Evolutionary conservation across 30 jellyfish, hydroid and myxozoan species (phyloP), one percentile per base, ranked within the genome.

Genomic region (Chironex yamaguchii): DNA sequence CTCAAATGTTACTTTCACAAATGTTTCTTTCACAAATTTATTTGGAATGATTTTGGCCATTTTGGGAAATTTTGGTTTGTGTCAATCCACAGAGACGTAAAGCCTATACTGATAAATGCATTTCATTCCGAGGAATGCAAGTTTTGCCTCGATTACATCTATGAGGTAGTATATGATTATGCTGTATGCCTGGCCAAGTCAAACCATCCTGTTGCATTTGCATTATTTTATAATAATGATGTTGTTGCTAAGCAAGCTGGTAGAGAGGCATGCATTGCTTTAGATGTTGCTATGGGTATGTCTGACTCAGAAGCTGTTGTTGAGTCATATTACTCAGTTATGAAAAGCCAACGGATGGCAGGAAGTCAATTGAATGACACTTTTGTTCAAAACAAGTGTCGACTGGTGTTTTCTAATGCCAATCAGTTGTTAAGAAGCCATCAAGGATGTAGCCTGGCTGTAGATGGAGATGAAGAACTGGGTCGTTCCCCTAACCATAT

Each of bases 271-370:
- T 34, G 73, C 51, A 72, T 72, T 9, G 72, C 74, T 29, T 21
- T 72, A 0, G 86, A 72, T 72, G 42, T 72, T 49, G 72, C 86
- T 24, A 51, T 72, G 51, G 73, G 31, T 29, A 72, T 9, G 73
- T 27, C 73, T 48, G 86, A 73, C 31, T 48, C 86, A 1, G 86
- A 72, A 72, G 86, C 86, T 14, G 86, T 72, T 24, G 73, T 72
- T 1, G 86, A 72, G 50, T 34, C 74, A 20, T 72, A 34, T 51
- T 72, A 72, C 73, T 36, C 72, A 28, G 72, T 17, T 52, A 72
- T 36, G 73, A 9, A 29, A n/a, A 9, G 22, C 36, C 86, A 49
- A 3, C 22, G 52, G 0, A 72, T 72, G 86, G 9, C 86, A 36
- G 75, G 72, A 48, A 73, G 86, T 12, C 86, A 72, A 49, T 28